Conservation (phyloP, 2,113 vertebrate species). For the Perognathus longimembris region DNA sequence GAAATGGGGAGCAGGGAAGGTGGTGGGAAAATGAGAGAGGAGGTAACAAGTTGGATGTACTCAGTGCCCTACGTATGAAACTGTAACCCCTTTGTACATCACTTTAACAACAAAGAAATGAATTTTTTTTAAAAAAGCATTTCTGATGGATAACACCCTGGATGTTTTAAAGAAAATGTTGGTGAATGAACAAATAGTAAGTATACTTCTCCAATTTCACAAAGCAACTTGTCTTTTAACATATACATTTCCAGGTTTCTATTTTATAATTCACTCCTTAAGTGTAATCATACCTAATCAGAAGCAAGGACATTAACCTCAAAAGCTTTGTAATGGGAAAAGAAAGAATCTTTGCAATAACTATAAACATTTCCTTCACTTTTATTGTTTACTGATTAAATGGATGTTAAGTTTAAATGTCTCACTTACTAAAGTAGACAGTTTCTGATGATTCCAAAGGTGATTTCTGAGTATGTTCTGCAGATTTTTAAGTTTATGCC, state of each 20-base stretch:
- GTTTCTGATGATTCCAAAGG: not conserved
- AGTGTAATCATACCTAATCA: constrained; percentile 35
- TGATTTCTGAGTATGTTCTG: not conserved
- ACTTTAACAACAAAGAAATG: too few species aligned
- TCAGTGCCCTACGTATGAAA: too few species aligned
- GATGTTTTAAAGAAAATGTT: not conserved
- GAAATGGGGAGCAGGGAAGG: too few species aligned
- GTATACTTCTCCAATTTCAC: not conserved
- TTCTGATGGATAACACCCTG: not conserved
- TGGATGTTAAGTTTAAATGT: not conserved
- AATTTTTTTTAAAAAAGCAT: too few species aligned
- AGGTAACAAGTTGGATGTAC: too few species aligned
- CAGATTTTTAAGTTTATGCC: not conserved
- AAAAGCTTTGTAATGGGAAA: not conserved
- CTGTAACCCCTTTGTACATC: too few species aligned
- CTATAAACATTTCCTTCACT: not conserved
- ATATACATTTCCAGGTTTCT: not conserved
- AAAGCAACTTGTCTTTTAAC: not conserved
- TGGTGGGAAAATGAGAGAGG: too few species aligned
- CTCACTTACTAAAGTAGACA: not conserved
- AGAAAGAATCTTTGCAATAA: constrained; percentile 13
- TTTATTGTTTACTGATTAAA: constrained; percentile 1
- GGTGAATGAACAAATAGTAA: not conserved
- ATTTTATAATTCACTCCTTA: not conserved
- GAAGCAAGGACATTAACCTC: not conserved